Conservation (phyloP, 2,113 vertebrate species). For the Henicopernis longicauda region DNA sequence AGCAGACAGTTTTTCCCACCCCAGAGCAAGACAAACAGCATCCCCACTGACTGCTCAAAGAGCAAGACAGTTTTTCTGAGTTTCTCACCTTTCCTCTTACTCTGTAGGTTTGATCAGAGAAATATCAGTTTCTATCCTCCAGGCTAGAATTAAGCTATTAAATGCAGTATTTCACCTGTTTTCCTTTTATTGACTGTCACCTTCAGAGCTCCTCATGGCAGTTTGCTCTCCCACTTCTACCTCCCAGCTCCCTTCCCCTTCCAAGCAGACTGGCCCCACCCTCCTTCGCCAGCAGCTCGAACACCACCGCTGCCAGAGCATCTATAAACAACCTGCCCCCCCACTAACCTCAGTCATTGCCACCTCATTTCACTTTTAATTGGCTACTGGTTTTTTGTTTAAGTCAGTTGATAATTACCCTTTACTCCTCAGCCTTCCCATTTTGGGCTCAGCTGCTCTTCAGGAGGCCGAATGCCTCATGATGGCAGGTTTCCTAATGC, state of each 20-base stretch:
- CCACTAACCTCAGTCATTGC: not conserved
- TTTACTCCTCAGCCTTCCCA: constrained; percentile 3
- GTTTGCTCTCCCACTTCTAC: not conserved
- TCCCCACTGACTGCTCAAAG: not conserved
- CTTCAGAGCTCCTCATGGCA: not conserved
- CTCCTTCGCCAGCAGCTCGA: not conserved
- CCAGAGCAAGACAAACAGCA: not conserved
- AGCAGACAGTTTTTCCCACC: not conserved
- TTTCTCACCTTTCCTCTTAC: constrained; percentile 3
- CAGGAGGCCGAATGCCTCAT: constrained; percentile 1
- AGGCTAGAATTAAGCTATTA: constrained; percentile 5
- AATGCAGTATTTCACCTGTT: constrained; percentile 25
- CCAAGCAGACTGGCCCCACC: not conserved
- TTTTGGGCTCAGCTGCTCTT: constrained; percentile 52
- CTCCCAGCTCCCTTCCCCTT: not conserved
- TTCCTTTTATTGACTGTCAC: not conserved
- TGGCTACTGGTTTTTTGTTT: not conserved
- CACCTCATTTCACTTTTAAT: constrained; percentile 56
- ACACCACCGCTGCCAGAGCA: not conserved
- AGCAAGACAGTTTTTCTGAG: not conserved
- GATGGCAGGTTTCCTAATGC: constrained; percentile 46
- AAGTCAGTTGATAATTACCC: constrained; percentile 8
- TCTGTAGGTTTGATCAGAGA: constrained; percentile 2
- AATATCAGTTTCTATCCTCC: not conserved
- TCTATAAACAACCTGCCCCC: not conserved